A percentile compares a stretch with the other conserved stretches of the same genome.
Conservation (phyloP, 2,888 invertebrate genomes). For the Drosophila neonasuta region DNA sequence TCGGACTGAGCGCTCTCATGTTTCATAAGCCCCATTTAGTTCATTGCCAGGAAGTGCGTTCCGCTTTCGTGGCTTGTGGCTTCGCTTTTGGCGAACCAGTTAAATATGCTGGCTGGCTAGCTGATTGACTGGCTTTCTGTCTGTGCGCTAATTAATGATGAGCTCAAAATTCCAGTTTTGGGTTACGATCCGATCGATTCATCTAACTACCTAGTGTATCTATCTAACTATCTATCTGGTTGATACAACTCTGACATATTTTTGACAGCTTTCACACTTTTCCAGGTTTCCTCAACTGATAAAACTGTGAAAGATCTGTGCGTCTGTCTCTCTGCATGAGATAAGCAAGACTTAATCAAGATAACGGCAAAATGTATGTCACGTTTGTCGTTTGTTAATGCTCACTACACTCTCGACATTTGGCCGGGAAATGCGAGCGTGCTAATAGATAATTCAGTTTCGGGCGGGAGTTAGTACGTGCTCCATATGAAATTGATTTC, state of each 20-base stretch:
- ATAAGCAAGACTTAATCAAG: constrained; percentile 45
- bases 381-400: constrained; percentile 59
- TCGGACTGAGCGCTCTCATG: constrained; percentile 47
- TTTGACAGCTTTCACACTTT: constrained; percentile 20
- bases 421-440: constrained; percentile 47
- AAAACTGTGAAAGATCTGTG: constrained; percentile 31
- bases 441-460: constrained; percentile 25
- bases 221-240: background rate
- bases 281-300: constrained; percentile 37
- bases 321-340: constrained; percentile 17
- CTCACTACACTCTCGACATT: constrained; percentile 14
- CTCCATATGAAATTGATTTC: constrained; percentile 60
- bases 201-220: background rate
- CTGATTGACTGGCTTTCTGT: constrained; percentile 6
- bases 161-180: constrained; percentile 46
- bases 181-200: constrained; percentile 34
- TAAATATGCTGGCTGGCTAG: constrained; percentile 35
- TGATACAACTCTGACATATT: constrained; percentile 22
- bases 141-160: constrained; percentile 54
- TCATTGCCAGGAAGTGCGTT: constrained; percentile 74
- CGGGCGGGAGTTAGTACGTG: constrained; percentile 47
- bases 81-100: constrained; percentile 33
- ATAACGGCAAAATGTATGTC: constrained; percentile 67
- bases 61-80: constrained; percentile 54
- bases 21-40: constrained; percentile 65